Percentiles rank a stretch among this genome's conserved stretches.
Conservation (phyloP, 2,113 vertebrate genomes). For the Colius striatus region DNA sequence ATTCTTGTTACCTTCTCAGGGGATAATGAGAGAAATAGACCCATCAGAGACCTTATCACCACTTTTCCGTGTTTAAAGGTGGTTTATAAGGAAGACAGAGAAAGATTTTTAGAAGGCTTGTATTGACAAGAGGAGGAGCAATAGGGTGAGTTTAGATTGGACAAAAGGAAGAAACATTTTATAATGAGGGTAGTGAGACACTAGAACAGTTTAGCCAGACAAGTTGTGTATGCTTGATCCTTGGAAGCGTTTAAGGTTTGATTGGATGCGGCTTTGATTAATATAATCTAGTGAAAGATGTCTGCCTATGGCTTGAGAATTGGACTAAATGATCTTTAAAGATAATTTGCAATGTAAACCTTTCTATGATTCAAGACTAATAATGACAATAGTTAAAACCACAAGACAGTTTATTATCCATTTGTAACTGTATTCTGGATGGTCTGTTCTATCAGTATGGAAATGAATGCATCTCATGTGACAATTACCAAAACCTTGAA, state of each 20-base stretch:
- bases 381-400: neutral
- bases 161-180: neutral
- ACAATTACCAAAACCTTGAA: neutral
- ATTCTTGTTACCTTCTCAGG: neutral
- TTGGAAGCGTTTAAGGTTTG: neutral
- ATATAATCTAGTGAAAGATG: neutral
- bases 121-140: neutral
- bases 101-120: neutral
- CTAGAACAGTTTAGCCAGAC: neutral
- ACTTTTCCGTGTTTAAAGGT: neutral
- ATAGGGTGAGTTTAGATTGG: neutral
- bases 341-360: too few species aligned
- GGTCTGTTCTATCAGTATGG: neutral
- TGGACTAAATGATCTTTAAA: neutral
- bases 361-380: neutral
- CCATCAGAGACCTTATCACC: neutral
- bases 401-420: neutral
- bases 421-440: neutral
- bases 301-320: too few species aligned
- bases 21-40: neutral
- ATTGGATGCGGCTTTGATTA: neutral
- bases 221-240: neutral
- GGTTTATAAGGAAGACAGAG: neutral
- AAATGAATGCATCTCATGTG: neutral
- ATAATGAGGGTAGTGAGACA: neutral